These are phyloP conservation scores for Rhagium mordax DNA, from an alignment of 2,888 invertebrate genomes.

Conservation along the genomic window DNA sequence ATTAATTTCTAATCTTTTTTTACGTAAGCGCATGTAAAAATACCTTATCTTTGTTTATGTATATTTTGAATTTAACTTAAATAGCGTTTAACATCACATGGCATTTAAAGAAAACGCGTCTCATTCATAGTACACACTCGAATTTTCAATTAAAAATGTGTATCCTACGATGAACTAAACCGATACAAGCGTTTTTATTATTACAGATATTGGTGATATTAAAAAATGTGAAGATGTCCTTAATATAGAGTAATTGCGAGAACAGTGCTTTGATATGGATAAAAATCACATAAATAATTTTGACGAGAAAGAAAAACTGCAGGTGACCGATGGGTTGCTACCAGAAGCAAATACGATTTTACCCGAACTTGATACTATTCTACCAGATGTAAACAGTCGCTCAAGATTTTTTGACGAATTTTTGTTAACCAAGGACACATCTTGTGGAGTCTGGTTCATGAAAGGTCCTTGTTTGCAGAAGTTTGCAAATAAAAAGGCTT, in stretches of 20 bases:
- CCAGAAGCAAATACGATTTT: neutral
- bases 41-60: slow-evolving; percentile 37
- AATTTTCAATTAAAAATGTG: neutral
- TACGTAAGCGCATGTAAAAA: slow-evolving; percentile 25
- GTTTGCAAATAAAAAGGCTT: slow-evolving; percentile 75
- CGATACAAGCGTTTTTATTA: neutral
- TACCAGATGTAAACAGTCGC: slow-evolving; percentile 30
- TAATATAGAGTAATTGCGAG: neutral
- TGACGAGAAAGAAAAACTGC: neutral
- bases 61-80: slow-evolving; percentile 8
- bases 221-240: neutral
- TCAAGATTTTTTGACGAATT: slow-evolving; percentile 35
- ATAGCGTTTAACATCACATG: neutral
- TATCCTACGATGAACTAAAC: neutral
- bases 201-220: slow-evolving; percentile 1
- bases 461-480: slow-evolving; percentile 74
- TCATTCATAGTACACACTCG: neutral
- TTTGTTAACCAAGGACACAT: slow-evolving; percentile 75
- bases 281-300: slow-evolving; percentile 19
- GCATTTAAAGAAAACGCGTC: neutral
- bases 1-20: slow-evolving; percentile 16
- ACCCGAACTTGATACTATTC: slow-evolving; percentile 33
- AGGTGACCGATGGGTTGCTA: slow-evolving; percentile 1
- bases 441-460: slow-evolving; percentile 78
- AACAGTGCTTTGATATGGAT: neutral